phyloP scores from a whole-genome alignment of 2,113 vertebrate species.

The Microtus ochrogaster region DNA sequence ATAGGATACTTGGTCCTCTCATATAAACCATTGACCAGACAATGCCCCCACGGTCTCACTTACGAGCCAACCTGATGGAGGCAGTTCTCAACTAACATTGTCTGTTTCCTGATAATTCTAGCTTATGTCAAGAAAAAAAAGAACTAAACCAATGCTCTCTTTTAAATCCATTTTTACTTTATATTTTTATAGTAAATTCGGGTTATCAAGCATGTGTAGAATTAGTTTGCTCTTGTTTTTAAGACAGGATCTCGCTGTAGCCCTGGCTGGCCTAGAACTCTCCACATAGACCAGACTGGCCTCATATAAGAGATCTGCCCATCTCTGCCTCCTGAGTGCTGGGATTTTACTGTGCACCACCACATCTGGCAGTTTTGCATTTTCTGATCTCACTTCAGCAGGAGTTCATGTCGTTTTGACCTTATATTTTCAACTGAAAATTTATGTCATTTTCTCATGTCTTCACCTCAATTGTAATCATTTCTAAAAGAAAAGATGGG shows the following conservation, averaged over 20 bases:
- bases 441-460: not conserved
- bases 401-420: not conserved
- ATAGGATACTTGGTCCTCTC: not conserved
- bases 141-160: not conserved
- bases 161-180: not conserved
- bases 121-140: not conserved
- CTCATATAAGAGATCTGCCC: not conserved
- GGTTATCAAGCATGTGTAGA: not conserved
- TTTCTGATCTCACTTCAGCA: not conserved
- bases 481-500: not conserved
- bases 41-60: not conserved
- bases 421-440: slow-evolving; percentile 10
- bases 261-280: not conserved
- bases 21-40: not conserved
- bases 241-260: not conserved
- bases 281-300: not conserved
- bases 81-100: not conserved
- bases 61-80: not conserved
- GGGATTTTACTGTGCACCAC: not conserved
- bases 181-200: slow-evolving; percentile 13
- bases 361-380: not conserved
- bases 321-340: not conserved
- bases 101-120: not conserved
- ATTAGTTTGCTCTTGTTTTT: not conserved
- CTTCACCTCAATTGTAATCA: not conserved